phyloP scores from a whole-genome alignment of 1,140 invertebrate genomes.

The Cyclina sinensis region DNA sequence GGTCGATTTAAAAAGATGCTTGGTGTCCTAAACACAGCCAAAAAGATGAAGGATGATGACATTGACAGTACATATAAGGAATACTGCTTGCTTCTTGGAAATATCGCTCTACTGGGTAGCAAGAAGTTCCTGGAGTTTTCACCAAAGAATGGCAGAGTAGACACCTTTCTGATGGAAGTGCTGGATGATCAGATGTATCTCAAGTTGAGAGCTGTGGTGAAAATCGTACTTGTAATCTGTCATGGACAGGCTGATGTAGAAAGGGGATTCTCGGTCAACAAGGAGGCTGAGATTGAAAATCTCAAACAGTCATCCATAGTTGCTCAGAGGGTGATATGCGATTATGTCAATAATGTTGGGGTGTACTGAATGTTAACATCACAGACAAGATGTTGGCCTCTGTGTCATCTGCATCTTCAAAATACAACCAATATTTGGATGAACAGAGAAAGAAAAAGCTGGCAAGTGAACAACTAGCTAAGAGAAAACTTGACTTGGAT shows the following conservation, averaged over 20 bases:
- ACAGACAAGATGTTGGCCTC: constrained; percentile 12
- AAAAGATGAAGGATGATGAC: constrained; percentile 30
- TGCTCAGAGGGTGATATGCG: constrained; percentile 67
- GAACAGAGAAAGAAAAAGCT: constrained; percentile 20
- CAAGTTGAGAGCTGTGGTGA: constrained; percentile 66
- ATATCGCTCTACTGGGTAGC: constrained; percentile 1
- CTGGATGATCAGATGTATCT: constrained; percentile 13
- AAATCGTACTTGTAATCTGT: constrained; percentile 66
- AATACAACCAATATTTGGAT: constrained; percentile 28
- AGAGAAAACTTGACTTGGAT: constrained; percentile 12
- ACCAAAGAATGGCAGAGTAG: constrained; percentile 57
- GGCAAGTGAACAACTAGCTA: background rate
- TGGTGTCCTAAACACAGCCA: background rate
- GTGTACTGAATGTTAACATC: constrained; percentile 33
- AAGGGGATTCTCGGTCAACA: constrained; percentile 77
- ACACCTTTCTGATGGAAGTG: constrained; percentile 31
- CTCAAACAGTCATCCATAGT: constrained; percentile 66
- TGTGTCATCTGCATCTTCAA: constrained; percentile 1
- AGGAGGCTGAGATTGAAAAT: constrained; percentile 71
- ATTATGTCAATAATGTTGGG: constrained; percentile 61
- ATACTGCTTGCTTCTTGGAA: constrained; percentile 27
- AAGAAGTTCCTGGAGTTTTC: background rate
- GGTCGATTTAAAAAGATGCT: constrained; percentile 26
- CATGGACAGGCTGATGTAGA: too few species aligned
- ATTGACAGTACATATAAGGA: constrained; percentile 31